Evolutionary conservation across 2,888 invertebrate genomes (phyloP).

Genomic region (Epistrophe eligans): DNA sequence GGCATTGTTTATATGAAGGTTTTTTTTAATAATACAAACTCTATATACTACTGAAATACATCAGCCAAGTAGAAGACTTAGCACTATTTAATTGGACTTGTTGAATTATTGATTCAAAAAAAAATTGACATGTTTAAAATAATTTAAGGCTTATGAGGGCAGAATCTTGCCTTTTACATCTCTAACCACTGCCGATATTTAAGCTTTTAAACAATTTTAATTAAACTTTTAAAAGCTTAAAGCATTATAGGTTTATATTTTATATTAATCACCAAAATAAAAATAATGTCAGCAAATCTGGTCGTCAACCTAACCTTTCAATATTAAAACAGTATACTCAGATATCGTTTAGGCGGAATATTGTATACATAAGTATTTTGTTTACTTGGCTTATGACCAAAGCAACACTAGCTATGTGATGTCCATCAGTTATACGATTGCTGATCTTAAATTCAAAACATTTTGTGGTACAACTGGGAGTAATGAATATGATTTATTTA

Average conservation of each 20-base stretch:
- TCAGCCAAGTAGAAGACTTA: too few relatives aligned
- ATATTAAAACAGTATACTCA: background rate
- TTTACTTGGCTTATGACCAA: conserved; percentile 36
- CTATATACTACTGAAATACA: too few relatives aligned
- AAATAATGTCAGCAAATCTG: background rate
- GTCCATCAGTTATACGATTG: conserved; percentile 40
- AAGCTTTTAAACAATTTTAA: too few relatives aligned
- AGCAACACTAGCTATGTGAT: background rate
- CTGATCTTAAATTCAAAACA: conserved; percentile 37
- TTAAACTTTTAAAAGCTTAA: background rate
- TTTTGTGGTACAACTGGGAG: conserved; percentile 55
- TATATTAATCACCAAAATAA: background rate
- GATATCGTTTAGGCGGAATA: conserved; percentile 2
- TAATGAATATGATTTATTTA: conserved; percentile 70
- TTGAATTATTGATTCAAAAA: too few relatives aligned
- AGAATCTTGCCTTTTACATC: too few relatives aligned
- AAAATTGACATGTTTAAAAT: too few relatives aligned
- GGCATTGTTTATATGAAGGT: too few relatives aligned
- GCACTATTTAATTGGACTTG: too few relatives aligned
- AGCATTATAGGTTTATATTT: background rate
- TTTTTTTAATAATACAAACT: too few relatives aligned
- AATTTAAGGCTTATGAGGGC: too few relatives aligned
- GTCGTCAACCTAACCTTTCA: background rate
- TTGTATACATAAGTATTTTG: background rate
- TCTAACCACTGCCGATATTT: too few relatives aligned